Percentiles rank a stretch among this genome's conserved stretches.
phyloP scores from a whole-genome alignment of 2,113 vertebrate species.

The Nesoenas mayeri region DNA sequence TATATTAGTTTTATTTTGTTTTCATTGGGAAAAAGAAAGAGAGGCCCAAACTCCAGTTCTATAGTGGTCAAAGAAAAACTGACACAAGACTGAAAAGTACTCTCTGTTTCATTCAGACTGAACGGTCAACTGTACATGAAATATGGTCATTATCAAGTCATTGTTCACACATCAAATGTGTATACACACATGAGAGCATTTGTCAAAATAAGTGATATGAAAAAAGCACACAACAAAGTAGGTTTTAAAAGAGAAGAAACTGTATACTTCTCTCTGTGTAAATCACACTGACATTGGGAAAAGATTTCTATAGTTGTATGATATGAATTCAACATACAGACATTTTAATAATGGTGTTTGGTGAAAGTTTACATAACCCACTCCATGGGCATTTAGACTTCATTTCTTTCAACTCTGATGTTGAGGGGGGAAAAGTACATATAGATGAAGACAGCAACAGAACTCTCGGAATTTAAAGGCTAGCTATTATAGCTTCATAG shows the following conservation, averaged over 20 bases:
- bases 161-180: neutral
- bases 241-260: neutral
- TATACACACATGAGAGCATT: neutral
- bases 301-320: neutral
- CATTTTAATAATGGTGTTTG: neutral
- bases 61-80: neutral
- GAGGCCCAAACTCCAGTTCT: neutral
- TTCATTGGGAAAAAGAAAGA: neutral
- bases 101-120: neutral
- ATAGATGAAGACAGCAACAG: no score
- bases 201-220: neutral
- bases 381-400: neutral
- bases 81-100: neutral
- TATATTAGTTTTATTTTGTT: neutral
- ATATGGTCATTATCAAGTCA: accelerated
- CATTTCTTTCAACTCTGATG: neutral
- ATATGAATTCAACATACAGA: neutral
- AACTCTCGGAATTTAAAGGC: no score
- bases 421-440: neutral
- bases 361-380: neutral
- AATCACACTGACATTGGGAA: neutral
- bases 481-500: no score
- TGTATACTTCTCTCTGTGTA: neutral
- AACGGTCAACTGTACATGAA: neutral
- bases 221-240: neutral